Base-by-base conservation (phyloP, 2,797 vertebrate species). In the Labroides dimidiatus region DNA sequence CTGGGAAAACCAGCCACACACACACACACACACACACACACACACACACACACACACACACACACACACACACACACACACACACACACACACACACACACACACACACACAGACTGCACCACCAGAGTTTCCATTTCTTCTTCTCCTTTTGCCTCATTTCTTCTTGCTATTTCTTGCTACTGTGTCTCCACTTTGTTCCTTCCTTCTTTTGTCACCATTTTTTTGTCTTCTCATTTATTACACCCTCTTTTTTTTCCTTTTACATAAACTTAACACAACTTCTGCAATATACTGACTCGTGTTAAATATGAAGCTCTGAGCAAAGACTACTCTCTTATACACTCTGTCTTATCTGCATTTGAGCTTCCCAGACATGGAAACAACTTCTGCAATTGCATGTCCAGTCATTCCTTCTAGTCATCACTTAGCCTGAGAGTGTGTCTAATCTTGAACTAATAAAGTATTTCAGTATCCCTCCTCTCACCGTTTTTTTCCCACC, bases 381-480 rank as follows among this genome's bases (percentile, higher is more conserved):
- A 61, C 48, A 60, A 76, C 45, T 45, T 62, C 42, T 55, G 42
- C 45, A 60, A 44, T 59, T 54, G 42, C 53, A 17, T 7, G 11
- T 53, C 7, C 47, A 54, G 57, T 52, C 37, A 9, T 20, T 77
- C 44, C 39, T 57, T 59, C 45, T 41, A 19, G 7, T 30, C 27
- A 21, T 48, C 21, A 21, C 49, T 58, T 8, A n/a, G 53, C 37
- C 60, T 68, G 42, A 71, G 64, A 79, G 54, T n/a, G 23, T 4
- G 15, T 62, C 69, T 86, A 67, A 77, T 83, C 67, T 36, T 62
- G 59, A 68, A 14, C 60, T 75, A 74, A 83, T 85, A 64, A 83
- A 76, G 68, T 37, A 8, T 65, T 70, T 53, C 57, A 23, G 8
- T 6, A 2, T 17, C 37, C 23, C 15, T 2, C 37, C 16, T 2